Evolutionary conservation across 2,888 invertebrate species (phyloP).

Genomic region (Poecilobothrus nobilitatus): DNA sequence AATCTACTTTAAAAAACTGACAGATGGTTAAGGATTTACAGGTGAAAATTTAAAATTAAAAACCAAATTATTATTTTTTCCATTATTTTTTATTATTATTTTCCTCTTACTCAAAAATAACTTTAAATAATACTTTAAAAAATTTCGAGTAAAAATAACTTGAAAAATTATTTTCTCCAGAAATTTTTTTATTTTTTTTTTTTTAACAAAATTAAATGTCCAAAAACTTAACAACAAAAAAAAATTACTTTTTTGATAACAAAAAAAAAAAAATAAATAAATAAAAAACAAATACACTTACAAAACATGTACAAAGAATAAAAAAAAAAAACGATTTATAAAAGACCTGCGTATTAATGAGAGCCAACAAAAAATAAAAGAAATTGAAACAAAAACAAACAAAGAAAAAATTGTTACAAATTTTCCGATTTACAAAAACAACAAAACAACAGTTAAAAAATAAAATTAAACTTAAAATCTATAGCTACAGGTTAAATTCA

Average conservation of each 20-base stretch:
- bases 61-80: too few species aligned
- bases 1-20: too few species aligned
- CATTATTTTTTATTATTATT: too few species aligned
- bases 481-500: not conserved
- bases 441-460: too few species aligned
- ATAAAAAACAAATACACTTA: not conserved
- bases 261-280: too few species aligned
- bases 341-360: not conserved
- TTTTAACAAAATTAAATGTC: not conserved
- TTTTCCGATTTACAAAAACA: not conserved
- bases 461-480: not conserved
- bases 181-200: not conserved
- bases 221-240: not conserved
- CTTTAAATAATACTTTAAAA: too few species aligned
- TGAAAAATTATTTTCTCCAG: not conserved
- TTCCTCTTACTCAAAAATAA: too few species aligned
- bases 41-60: too few species aligned
- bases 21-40: too few species aligned
- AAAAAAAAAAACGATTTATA: not conserved
- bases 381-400: not conserved
- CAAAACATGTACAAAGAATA: too few species aligned
- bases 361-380: not conserved
- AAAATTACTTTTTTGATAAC: too few species aligned
- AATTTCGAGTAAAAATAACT: too few species aligned
- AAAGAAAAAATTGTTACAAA: not conserved